phyloP scores from a whole-genome alignment of 2,797 vertebrate genomes.

The Rhyacichthys aspro region DNA sequence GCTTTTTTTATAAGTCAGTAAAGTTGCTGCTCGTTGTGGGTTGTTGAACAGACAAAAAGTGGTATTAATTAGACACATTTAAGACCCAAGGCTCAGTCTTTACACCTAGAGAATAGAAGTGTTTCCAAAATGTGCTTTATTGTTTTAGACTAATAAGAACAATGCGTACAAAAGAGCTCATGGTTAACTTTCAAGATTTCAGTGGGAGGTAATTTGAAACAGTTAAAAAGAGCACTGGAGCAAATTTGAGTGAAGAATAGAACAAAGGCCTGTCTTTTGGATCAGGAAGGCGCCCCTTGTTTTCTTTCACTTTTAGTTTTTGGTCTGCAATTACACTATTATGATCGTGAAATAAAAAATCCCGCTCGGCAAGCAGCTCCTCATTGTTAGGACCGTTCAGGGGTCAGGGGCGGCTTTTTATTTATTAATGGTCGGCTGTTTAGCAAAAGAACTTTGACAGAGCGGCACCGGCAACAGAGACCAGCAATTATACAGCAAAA shows the following conservation, averaged over 20 bases:
- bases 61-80: too few species aligned
- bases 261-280: constrained; percentile 34
- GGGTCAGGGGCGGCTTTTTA: constrained; percentile 35
- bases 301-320: constrained; percentile 19
- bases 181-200: background rate
- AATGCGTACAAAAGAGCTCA: background rate
- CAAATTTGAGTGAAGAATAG: constrained; percentile 30
- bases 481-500: constrained; percentile 9
- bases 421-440: constrained; percentile 33
- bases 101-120: background rate
- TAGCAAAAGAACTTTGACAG: constrained; percentile 24
- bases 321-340: constrained; percentile 33
- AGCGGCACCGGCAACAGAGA: background rate
- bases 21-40: too few species aligned
- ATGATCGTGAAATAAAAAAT: constrained; percentile 12
- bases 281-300: background rate
- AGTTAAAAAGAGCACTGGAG: constrained; percentile 14
- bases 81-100: too few species aligned
- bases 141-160: background rate
- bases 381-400: constrained; percentile 22
- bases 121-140: background rate
- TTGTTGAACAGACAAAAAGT: too few species aligned
- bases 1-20: too few species aligned
- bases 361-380: constrained; percentile 6
- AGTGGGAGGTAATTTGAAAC: constrained; percentile 14